Conservation (phyloP, 2,888 invertebrate species). For the Apamea monoglypha region DNA sequence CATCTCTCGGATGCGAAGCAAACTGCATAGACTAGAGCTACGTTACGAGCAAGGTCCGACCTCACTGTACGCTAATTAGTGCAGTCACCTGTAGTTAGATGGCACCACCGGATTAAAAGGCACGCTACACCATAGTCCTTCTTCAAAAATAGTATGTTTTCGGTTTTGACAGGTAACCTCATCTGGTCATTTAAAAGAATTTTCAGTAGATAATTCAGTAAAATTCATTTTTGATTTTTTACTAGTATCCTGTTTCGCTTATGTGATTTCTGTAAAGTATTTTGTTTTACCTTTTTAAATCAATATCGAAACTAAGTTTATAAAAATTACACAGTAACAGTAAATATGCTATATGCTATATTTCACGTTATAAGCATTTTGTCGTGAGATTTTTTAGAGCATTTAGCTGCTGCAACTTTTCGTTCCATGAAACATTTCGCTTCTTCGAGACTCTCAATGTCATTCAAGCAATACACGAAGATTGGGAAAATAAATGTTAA, state of each 20-base stretch:
- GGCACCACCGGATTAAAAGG: conserved; percentile 4
- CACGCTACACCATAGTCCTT: background rate
- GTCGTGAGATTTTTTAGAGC: background rate
- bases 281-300: too few species aligned
- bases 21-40: background rate
- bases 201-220: background rate
- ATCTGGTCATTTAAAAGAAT: background rate
- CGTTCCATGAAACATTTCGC: background rate
- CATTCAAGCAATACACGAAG: background rate
- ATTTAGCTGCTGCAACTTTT: background rate
- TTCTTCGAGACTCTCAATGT: background rate
- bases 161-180: background rate
- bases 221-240: background rate
- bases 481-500: background rate
- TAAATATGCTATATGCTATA: too few species aligned
- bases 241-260: too few species aligned
- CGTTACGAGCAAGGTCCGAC: background rate
- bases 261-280: background rate
- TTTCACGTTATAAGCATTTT: background rate
- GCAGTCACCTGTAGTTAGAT: background rate
- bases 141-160: background rate
- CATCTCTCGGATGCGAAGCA: background rate
- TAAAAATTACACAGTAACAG: too few species aligned
- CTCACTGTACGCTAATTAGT: background rate
- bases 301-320: background rate